Evolutionary conservation across 2,888 invertebrate species (phyloP), one percentile per base, ranked within the genome.

Genomic region (Melanotus villosus): DNA sequence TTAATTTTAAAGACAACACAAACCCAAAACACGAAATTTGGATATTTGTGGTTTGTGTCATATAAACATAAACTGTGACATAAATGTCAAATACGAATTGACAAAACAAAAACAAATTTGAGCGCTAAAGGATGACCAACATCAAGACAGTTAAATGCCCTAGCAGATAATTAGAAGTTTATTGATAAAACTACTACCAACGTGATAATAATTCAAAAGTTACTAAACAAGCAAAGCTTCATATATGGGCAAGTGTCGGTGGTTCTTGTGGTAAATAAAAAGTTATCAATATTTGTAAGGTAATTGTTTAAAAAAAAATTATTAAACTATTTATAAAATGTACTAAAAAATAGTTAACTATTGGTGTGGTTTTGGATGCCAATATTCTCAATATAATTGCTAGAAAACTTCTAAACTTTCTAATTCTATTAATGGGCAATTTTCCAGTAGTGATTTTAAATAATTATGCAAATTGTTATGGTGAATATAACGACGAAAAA

Each of bases 211-310:
- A 14, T 47, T 36, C 9, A 14, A 59, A 59, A 66, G 50, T 50
- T 66, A 54, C 62, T 19, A 62, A 63, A 62, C 16, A 50, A 59
- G 12, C 23, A 67, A 41, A 56, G 45, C 60, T 67, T 45, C 56
- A 23, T 67, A 62, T 64, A 68, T 68, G 64, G 68, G 12, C 59
- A 68, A 68, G 63, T 58, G 58, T 64, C 21, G 32, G 52, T 32
- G 32, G 32, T 52, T 30, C n/a, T 52, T 52, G 52, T 52, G 52
- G 52, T 19, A 32, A 26, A 32, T 6, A 32, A 52, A 52, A 52
- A 52, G 14, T 52, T 52, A 26, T 50, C 32, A 52, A 52, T 52
- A 52, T 52, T 52, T 18, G 7, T 32, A 18, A 14, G 18, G 52
- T 52, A 52, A 52, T 30, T 52, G 32, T 32, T 32, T 16, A 16